Evolutionary conservation across 1,140 invertebrate genomes (phyloP).

Genomic region (Acromyrmex charruanus): DNA sequence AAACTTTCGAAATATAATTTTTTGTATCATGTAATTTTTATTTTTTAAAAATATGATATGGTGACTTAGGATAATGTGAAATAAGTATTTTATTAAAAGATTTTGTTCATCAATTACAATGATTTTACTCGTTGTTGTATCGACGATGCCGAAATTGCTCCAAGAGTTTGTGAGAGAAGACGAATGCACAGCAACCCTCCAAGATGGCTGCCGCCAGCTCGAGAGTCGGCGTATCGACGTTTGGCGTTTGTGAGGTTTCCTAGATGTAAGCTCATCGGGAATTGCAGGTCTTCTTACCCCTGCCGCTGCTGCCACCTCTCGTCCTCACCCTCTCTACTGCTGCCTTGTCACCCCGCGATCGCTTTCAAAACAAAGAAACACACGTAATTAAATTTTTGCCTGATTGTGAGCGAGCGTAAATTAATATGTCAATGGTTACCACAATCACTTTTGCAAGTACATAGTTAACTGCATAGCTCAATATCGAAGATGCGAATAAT

Average conservation of each 20-base stretch:
- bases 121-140: neutral
- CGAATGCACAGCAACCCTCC: constrained; percentile 82
- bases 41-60: neutral
- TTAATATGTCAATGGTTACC: constrained; percentile 64
- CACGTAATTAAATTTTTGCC: constrained; percentile 84
- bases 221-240: constrained; percentile 84
- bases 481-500: neutral
- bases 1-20: neutral
- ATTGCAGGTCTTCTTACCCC: constrained; percentile 86
- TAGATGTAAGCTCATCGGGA: constrained; percentile 87
- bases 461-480: constrained; percentile 1
- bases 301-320: constrained; percentile 75
- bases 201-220: constrained; percentile 84
- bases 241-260: constrained; percentile 85
- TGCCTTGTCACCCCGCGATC: constrained; percentile 71
- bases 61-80: neutral
- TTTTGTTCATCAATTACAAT: neutral
- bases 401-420: constrained; percentile 59
- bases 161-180: constrained; percentile 76
- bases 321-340: constrained; percentile 65
- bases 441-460: neutral
- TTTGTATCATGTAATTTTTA: neutral
- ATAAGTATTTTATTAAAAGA: neutral
- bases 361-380: constrained; percentile 85
- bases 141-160: constrained; percentile 77